phyloP scores from a whole-genome alignment of 2,888 invertebrate genomes.

The Malacosoma neustria region DNA sequence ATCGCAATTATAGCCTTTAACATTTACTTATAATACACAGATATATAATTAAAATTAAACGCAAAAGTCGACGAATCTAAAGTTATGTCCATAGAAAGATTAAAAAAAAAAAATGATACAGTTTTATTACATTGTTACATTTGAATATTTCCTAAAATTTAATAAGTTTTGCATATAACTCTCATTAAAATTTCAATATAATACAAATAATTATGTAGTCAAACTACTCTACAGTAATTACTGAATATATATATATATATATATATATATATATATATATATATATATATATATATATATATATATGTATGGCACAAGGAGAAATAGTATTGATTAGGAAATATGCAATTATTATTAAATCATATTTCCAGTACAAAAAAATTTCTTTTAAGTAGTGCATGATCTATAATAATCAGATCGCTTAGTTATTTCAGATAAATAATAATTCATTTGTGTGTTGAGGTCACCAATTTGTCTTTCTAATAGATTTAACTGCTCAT shows the following conservation, averaged over 20 bases:
- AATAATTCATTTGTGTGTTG: constrained; percentile 77
- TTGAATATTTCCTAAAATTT: too few species aligned
- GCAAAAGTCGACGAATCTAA: too few species aligned
- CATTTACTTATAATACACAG: too few species aligned
- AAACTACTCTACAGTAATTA: constrained; percentile 27
- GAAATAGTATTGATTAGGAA: constrained; percentile 12
- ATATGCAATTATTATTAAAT: neutral
- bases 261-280: too few species aligned
- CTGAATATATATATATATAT: constrained; percentile 19
- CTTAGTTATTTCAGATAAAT: constrained; percentile 76
- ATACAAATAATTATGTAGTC: constrained; percentile 37
- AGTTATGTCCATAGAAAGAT: too few species aligned
- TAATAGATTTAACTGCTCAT: constrained; percentile 73
- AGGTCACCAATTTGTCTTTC: constrained; percentile 77
- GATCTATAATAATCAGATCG: constrained; percentile 78
- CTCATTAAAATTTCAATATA: constrained; percentile 28
- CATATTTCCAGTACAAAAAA: neutral
- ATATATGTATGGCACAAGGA: constrained; percentile 50
- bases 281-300: too few species aligned
- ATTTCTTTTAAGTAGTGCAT: constrained; percentile 57
- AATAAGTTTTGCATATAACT: too few species aligned
- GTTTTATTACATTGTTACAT: too few species aligned
- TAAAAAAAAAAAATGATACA: too few species aligned
- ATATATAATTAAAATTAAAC: too few species aligned
- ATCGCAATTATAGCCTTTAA: too few species aligned